A percentile compares a stretch with the other conserved stretches of the same genome.
phyloP scores from a whole-genome alignment of 2,888 invertebrate species.

The Pediacus dermestoides region DNA sequence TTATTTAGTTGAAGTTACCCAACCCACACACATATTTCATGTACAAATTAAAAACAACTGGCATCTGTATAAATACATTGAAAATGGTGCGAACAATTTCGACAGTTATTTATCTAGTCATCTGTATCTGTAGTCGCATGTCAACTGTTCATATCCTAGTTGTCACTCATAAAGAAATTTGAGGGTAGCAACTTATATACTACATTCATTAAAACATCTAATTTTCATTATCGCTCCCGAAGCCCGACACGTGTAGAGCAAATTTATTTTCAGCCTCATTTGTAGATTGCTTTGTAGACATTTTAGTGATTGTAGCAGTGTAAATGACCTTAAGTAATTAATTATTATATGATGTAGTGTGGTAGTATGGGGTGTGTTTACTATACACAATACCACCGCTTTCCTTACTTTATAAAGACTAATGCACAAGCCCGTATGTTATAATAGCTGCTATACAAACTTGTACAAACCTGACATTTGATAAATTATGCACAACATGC shows the following conservation, averaged over 20 bases:
- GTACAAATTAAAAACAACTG: too few species aligned
- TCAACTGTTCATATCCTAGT: too few species aligned
- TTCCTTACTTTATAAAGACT: slow-evolving; percentile 10
- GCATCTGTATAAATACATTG: too few species aligned
- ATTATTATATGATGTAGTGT: slow-evolving; percentile 12
- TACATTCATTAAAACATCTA: slow-evolving; percentile 3
- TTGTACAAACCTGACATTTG: slow-evolving; percentile 12
- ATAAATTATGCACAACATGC: slow-evolving; percentile 13
- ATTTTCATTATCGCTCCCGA: slow-evolving; percentile 12
- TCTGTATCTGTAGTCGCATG: too few species aligned
- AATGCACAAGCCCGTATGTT: slow-evolving; percentile 8
- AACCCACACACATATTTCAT: too few species aligned
- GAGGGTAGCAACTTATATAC: too few species aligned
- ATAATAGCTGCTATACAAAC: slow-evolving; percentile 12
- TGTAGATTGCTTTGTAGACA: slow-evolving; percentile 12
- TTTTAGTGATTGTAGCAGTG: slow-evolving; percentile 11
- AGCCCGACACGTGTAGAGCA: slow-evolving; percentile 14
- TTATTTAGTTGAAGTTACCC: too few species aligned
- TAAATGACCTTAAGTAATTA: slow-evolving; percentile 14
- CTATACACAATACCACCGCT: neutral
- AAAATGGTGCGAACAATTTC: too few species aligned
- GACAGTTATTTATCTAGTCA: too few species aligned
- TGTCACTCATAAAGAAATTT: too few species aligned
- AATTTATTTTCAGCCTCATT: slow-evolving; percentile 16
- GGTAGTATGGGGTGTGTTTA: slow-evolving; percentile 10